Evolutionary conservation across 2,797 vertebrate genomes (phyloP).

Genomic region (Leucoraja ocellata): DNA sequence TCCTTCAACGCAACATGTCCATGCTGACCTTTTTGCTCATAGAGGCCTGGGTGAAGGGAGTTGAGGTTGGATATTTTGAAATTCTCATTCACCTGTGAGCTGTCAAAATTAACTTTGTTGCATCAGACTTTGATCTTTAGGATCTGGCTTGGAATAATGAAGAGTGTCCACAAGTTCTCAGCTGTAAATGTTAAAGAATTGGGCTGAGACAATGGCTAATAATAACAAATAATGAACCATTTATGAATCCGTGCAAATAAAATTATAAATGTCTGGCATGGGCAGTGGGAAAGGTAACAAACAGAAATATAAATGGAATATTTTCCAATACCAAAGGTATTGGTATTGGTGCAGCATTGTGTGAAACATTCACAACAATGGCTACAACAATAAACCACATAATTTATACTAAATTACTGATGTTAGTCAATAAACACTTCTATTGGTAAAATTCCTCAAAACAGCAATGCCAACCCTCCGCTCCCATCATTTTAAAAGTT

Average conservation of each 20-base stretch:
- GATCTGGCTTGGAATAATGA: not conserved
- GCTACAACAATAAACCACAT: not conserved
- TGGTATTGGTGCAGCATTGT: not conserved
- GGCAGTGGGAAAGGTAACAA: not conserved
- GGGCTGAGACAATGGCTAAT: not conserved
- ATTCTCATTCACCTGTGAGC: no score
- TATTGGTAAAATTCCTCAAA: not conserved
- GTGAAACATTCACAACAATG: not conserved
- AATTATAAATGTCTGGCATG: not conserved
- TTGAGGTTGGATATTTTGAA: no score
- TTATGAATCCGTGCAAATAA: not conserved
- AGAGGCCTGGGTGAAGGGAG: no score
- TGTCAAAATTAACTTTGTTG: not conserved
- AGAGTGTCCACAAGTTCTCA: not conserved
- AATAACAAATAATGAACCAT: not conserved
- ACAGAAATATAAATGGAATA: not conserved
- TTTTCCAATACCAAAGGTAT: not conserved
- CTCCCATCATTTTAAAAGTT: not conserved
- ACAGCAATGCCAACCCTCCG: not conserved
- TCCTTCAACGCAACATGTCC: no score
- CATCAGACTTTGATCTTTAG: not conserved
- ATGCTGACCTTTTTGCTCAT: no score
- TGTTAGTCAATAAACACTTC: not conserved
- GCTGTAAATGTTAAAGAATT: not conserved
- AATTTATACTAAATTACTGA: not conserved